Base-by-base conservation (phyloP, 2,113 vertebrate genomes). In the Eolophus roseicapilla region DNA sequence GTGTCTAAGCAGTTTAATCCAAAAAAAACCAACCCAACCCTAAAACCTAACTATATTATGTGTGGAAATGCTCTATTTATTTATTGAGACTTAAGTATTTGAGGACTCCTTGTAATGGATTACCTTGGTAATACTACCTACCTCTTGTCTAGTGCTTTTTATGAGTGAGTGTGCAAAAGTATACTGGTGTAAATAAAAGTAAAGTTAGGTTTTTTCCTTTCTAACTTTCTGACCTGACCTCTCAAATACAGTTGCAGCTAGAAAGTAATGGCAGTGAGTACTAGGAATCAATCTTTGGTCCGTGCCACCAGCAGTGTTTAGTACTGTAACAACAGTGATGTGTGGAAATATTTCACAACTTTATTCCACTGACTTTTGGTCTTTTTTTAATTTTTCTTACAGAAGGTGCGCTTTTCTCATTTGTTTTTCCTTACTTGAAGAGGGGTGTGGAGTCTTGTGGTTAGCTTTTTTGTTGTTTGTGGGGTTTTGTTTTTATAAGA, bases 341-440 rank as follows among this genome's bases (percentile, higher is more conserved):
- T 35, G 14, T 85, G 35, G 55, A 87, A 91, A 76, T 85, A 29
- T 76, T 93, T 75, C 43, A 39, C 39, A 84, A 3, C 46, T 84
- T 95, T 79, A 20, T 60, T 75, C 29, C 52, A 60, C 29, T 90
- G 47, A 64, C 44, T 88, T 83, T 33, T 93, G 64, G n/a, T 8
- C 43, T 75, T 67, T 24, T 25, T 77, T 90, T 71, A 39, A 4
- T 67, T 82, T 79, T 83, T 52, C 17, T 19, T 89, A 1, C 17
- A 27, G 73, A 59, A 83, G 44, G 6, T 47, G 8, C 2, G 2
- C 6, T 76, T 80, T 33, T 5, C 20, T 57, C 6, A n/a, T 47
- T 82, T 83, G 39, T n/a, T 88, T 86, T 69, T 7, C 9, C 73
- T 53, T 80, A 65, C 37, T 88, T 88, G 39, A 31, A 52, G 19